Base-by-base conservation (phyloP, 2,113 vertebrate species). In the Butastur rufipennis region DNA sequence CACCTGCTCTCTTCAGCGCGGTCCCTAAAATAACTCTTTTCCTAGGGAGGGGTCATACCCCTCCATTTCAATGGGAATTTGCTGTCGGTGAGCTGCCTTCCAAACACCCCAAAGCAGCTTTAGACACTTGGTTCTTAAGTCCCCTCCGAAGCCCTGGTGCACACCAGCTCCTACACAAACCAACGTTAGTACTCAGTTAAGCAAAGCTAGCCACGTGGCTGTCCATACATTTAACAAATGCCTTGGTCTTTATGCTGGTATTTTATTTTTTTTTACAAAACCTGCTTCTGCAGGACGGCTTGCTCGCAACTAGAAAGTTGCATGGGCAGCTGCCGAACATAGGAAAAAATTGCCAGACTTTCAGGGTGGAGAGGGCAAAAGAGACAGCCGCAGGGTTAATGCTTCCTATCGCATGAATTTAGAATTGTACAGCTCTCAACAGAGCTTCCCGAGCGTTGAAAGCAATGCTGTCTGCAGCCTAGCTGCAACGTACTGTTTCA, bases 181-280 rank as follows among this genome's bases (percentile, higher is more conserved):
- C 66, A 34, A 3, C 0, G 1, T 2, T 1, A 32, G 31, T 1
- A 16, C 10, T 52, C 13, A 6, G 47, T 38, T 56, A 13, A 70
- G 31, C 31, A 47, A 67, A 48, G n/a, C 42, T 7, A 15, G 20
- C 45, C 13, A 10, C 4, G 6, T 18, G 73, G 42, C 36, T 50
- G 34, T 31, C 36, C 53, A 12, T 6, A 16, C 1, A 0, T 11
- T 26, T n/a, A 74, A 70, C 34, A 9, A 26, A n/a, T 6, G 15
- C 18, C 31, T 21, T 18, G 12, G 11, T 53, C 16, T 58, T 52
- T 7, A 22, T 6, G 26, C 8, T 42, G 22, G 47, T 48, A 6
- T 47, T 31, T 3, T 10, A 27, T 18, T 14, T 53, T 31, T 6
- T 40, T n/a, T 56, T 21, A 31, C 5, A 34, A 50, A 31, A 21